These are phyloP conservation scores for Drosophila chauvacae DNA, from an alignment of 1,140 invertebrate genomes.

Conservation along the genomic window DNA sequence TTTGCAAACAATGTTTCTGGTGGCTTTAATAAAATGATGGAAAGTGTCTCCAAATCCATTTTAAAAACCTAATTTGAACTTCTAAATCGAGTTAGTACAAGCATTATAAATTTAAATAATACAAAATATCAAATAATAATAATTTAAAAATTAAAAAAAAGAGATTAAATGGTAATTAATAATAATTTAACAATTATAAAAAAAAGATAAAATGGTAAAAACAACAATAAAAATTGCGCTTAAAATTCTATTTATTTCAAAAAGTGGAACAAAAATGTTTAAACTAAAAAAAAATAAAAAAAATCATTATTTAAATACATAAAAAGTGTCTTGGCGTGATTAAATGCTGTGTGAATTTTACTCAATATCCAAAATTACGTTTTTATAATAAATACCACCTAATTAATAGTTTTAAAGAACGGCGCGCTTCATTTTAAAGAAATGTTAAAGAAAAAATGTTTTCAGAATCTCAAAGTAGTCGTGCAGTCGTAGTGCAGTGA, in stretches of 20 bases:
- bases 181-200: no score
- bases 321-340: neutral
- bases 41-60: neutral
- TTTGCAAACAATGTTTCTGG: neutral
- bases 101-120: neutral
- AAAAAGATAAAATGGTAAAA: neutral
- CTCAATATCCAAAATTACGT: neutral
- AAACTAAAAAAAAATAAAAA: neutral
- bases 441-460: neutral
- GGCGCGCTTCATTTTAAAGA: neutral
- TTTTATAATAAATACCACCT: neutral
- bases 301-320: neutral
- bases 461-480: neutral
- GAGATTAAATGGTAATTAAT: no score
- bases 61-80: neutral
- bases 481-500: no score
- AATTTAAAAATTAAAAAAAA: neutral
- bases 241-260: neutral
- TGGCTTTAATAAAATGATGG: neutral
- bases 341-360: neutral
- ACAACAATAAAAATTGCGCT: neutral
- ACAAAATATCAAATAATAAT: neutral
- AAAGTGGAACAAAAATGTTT: neutral
- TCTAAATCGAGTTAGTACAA: neutral
- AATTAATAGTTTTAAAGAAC: neutral